Conservation (phyloP, 2,888 invertebrate genomes). For the Trisateles emortualis region DNA sequence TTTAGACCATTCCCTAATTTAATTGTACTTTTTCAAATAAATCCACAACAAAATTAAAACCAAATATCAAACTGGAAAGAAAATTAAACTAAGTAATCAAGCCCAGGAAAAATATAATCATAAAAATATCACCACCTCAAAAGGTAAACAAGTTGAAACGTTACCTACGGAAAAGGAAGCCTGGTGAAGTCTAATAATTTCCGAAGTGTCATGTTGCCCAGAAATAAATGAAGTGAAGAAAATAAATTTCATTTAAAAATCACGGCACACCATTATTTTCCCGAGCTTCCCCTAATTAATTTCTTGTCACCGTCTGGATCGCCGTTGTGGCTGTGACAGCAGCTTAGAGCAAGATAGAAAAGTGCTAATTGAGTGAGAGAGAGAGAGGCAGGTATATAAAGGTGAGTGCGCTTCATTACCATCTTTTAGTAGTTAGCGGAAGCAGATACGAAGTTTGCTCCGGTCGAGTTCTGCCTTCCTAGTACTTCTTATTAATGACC, state of each 20-base stretch:
- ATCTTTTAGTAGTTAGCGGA: conserved; percentile 83
- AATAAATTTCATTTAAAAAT: conserved; percentile 87
- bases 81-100: neutral
- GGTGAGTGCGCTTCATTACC: conserved; percentile 83
- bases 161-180: conserved; percentile 68
- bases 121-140: conserved; percentile 39
- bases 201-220: conserved; percentile 83
- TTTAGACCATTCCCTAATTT: neutral
- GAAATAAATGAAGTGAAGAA: conserved; percentile 85
- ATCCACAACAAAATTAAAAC: neutral
- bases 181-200: conserved; percentile 81
- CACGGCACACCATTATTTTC: conserved; percentile 85
- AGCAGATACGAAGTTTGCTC: conserved; percentile 79
- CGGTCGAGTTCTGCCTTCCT: conserved; percentile 74
- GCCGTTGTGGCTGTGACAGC: conserved; percentile 82
- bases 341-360: conserved; percentile 59
- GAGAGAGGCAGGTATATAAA: conserved; percentile 64
- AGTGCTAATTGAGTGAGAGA: conserved; percentile 27
- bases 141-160: conserved; percentile 73
- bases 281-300: conserved; percentile 85
- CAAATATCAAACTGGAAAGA: conserved; percentile 9
- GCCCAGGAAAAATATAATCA: conserved; percentile 22
- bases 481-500: conserved; percentile 77
- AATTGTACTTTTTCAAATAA: neutral
- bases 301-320: conserved; percentile 85